phyloP scores from a whole-genome alignment of 2,113 vertebrate genomes.

The Galemys pyrenaicus region DNA sequence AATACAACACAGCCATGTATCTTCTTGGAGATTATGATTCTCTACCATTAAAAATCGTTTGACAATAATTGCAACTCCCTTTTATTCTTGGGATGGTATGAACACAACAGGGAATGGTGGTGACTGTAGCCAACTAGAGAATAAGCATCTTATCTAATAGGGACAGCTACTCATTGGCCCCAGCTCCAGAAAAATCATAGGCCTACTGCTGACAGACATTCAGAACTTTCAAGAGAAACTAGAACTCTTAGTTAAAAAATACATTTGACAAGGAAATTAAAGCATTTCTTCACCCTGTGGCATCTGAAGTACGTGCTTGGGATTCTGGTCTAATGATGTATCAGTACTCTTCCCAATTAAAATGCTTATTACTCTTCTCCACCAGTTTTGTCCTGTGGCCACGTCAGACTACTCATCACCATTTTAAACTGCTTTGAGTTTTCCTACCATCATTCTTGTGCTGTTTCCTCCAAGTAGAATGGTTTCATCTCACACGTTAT shows the following conservation, averaged over 20 bases:
- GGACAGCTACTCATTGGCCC: neutral
- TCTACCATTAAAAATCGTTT: neutral
- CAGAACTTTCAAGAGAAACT: neutral
- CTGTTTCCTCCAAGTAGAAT: neutral
- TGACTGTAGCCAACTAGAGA: neutral
- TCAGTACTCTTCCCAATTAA: neutral
- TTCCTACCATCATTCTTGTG: neutral
- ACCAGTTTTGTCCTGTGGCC: neutral
- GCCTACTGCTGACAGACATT: neutral
- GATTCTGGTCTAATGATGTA: neutral
- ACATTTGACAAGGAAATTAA: neutral
- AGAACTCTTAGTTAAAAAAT: neutral
- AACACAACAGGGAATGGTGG: neutral
- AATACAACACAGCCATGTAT: neutral
- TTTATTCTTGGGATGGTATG: neutral
- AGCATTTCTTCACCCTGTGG: neutral
- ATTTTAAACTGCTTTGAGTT: neutral
- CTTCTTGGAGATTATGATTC: neutral
- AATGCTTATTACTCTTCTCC: neutral
- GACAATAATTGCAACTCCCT: neutral
- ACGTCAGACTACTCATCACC: neutral
- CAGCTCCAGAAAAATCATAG: neutral
- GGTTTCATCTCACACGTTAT: too few relatives aligned
- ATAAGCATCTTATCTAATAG: neutral
- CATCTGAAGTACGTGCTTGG: neutral